These are phyloP conservation scores for Dascyllus trimaculatus DNA, from an alignment of 2,113 vertebrate genomes.

Conservation along the genomic window DNA sequence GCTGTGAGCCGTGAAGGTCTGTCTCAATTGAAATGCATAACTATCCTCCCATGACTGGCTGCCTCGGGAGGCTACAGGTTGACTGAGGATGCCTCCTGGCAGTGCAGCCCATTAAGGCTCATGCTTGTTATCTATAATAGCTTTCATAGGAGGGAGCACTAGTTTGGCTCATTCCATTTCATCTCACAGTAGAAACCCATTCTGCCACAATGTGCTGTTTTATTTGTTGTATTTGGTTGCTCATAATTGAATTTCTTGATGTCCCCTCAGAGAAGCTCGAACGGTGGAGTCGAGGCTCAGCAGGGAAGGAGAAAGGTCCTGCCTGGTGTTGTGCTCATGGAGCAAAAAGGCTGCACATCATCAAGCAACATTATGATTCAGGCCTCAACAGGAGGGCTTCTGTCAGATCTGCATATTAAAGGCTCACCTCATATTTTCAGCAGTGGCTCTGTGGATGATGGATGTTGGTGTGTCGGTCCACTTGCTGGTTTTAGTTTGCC, in stretches of 20 bases:
- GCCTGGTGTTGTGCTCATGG: constrained; percentile 9
- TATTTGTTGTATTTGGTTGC: constrained; percentile 64
- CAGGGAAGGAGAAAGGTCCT: constrained; percentile 1
- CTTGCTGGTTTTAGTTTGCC: too few species aligned
- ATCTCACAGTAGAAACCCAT: constrained; percentile 54
- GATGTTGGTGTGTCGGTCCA: not conserved
- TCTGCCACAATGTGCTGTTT: constrained; percentile 35
- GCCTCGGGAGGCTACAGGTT: constrained; percentile 43
- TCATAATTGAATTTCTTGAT: constrained; percentile 72
- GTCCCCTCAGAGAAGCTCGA: constrained; percentile 34
- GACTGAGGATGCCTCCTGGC: constrained; percentile 61
- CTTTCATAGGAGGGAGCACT: constrained; percentile 57
- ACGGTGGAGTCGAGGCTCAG: not conserved
- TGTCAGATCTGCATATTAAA: constrained; percentile 1
- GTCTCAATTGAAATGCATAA: constrained; percentile 70
- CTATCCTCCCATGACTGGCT: constrained; percentile 38
- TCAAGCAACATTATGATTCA: constrained; percentile 9
- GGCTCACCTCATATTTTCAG: not conserved
- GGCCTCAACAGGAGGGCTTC: not conserved
- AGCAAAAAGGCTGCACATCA: constrained; percentile 22
- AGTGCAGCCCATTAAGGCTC: constrained; percentile 65
- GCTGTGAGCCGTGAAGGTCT: constrained; percentile 61
- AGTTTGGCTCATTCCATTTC: constrained; percentile 68
- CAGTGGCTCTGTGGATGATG: too few species aligned
- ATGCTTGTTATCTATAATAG: constrained; percentile 76